Evolutionary conservation across 1,140 invertebrate species (phyloP), one percentile per base, ranked within the genome.

Genomic region (Drosophila baimaii): DNA sequence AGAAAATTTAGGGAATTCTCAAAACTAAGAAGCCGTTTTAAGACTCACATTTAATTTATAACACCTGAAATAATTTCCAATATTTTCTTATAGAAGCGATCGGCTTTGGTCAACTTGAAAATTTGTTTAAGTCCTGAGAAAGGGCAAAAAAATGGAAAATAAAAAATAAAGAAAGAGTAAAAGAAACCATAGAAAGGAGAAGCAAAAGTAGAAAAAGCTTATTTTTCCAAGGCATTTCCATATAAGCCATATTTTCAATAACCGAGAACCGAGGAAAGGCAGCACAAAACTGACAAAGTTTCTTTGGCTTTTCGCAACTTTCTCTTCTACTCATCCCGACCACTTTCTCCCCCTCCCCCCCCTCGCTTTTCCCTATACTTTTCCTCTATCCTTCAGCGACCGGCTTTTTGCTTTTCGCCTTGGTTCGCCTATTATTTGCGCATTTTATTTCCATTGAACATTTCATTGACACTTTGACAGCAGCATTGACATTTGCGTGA

Each of bases 381-480:
- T 9, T 13, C 9, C 46, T 27, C 27, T 43, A n/a, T 39, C 29
- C 7, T n/a, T 57, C 25, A 9, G n/a, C 47, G 21, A 62, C 31
- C 23, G 43, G 33, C 55, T 44, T 46, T 54, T 73, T 51, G 31
- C 35, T 29, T 21, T 64, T 46, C 54, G 58, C 52, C 74, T 58
- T 57, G 62, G 46, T 43, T 52, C 46, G 37, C 39, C 73, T 43
- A 64, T 55, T 75, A 75, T 75, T 75, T 88, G 71, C 76, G 69
- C 80, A 82, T 86, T 86, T 86, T 83, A 88, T 88, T 88, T 88
- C 63, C 79, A 88, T 86, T 88, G 79, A 86, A 88, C 83, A 88
- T 83, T 83, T 88, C 84, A 88, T 86, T 88, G 77, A 77, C 76
- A 80, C 80, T 88, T 89, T 83, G 76, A 88, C 81, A 85, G 81